These are phyloP conservation scores for Peromyscus nudipes DNA, from an alignment of 2,797 vertebrate species.

Conservation along the genomic window DNA sequence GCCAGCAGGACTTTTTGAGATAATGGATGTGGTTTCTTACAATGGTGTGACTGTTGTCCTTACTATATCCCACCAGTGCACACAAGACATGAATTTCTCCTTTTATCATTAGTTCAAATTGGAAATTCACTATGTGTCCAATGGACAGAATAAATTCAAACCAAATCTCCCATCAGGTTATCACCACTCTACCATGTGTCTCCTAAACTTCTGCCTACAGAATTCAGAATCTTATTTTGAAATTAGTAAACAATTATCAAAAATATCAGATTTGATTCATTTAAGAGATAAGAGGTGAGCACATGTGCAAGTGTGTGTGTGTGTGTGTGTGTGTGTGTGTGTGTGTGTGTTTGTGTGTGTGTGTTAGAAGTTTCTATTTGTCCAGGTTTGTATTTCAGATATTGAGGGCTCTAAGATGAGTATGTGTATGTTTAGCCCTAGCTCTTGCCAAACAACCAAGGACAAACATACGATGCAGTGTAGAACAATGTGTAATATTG, in stretches of 20 bases:
- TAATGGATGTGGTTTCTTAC: background rate
- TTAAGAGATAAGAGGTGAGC: background rate
- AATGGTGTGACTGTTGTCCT: background rate
- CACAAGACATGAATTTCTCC: background rate
- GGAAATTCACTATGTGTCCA: background rate
- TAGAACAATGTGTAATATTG: background rate
- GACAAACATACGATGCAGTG: background rate
- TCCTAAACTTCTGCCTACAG: background rate
- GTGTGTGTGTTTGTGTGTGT: background rate
- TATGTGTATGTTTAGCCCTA: background rate
- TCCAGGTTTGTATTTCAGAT: constrained; percentile 36
- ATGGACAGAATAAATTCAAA: background rate
- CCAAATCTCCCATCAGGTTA: background rate
- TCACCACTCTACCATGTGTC: background rate
- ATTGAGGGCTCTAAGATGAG: background rate
- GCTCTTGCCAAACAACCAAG: constrained; percentile 17
- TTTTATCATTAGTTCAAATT: constrained; percentile 20
- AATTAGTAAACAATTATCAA: constrained; percentile 51
- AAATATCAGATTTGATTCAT: constrained; percentile 10
- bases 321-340: too few species aligned
- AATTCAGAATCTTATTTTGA: constrained; percentile 57
- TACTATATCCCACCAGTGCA: background rate
- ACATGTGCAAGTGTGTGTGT: background rate
- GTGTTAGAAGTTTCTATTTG: background rate
- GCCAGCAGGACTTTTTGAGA: background rate